Evolutionary conservation across 2,113 vertebrate genomes (phyloP).

Genomic region (Numenius arquata): DNA sequence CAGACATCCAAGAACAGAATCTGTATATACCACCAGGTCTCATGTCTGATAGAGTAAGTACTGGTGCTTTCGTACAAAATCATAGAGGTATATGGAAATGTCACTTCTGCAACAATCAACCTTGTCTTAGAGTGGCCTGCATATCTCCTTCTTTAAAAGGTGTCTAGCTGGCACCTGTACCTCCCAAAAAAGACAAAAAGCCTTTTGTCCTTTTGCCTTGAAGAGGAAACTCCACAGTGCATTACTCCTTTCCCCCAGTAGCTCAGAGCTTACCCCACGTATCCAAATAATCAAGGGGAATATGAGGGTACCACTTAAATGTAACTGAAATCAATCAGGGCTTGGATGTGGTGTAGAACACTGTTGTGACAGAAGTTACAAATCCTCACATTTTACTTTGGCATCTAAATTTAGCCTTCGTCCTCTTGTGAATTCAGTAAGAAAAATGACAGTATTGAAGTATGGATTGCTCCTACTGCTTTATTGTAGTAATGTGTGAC

Average conservation of each 20-base stretch:
- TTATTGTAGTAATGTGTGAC: neutral
- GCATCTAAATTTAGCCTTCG: neutral
- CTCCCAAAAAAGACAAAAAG: neutral
- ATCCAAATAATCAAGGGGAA: neutral
- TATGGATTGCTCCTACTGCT: neutral
- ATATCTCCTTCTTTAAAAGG: neutral
- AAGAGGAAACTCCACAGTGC: neutral
- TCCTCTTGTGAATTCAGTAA: neutral
- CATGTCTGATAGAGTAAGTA: neutral
- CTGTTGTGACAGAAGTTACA: neutral
- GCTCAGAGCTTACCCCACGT: neutral
- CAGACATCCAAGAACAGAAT: neutral
- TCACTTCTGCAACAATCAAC: neutral
- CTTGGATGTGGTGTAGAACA: neutral
- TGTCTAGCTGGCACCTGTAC: neutral
- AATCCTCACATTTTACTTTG: neutral
- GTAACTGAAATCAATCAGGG: neutral
- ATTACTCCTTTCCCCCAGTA: neutral
- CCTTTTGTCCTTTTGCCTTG: neutral
- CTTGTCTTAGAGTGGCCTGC: neutral
- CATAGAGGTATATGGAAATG: neutral
- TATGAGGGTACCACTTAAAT: neutral
- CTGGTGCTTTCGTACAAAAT: neutral
- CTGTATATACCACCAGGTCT: neutral
- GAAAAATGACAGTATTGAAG: neutral